Conservation (phyloP, 2,113 vertebrate genomes). For the Camelus bactrianus region DNA sequence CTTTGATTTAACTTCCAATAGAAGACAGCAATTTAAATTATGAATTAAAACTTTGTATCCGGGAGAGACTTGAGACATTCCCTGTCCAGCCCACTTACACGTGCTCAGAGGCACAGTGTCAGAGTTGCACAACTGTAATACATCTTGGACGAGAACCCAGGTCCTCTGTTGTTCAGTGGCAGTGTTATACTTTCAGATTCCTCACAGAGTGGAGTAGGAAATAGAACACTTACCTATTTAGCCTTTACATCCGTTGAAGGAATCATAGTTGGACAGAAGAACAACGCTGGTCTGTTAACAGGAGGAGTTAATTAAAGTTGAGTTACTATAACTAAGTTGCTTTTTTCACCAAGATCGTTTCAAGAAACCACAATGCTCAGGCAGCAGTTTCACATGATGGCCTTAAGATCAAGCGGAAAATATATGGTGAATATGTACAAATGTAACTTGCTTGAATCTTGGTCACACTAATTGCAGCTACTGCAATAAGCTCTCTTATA, state of each 20-base stretch:
- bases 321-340: neutral
- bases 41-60: constrained; percentile 47
- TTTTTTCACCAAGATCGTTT: constrained; percentile 8
- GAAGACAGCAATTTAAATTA: constrained; percentile 2
- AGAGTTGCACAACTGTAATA: neutral
- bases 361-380: neutral
- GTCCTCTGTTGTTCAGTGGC: neutral
- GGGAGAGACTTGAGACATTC: constrained; percentile 33
- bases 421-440: neutral
- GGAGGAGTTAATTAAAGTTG: constrained; percentile 32
- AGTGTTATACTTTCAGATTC: neutral
- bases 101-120: neutral
- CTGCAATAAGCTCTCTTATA: neutral
- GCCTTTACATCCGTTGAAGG: neutral
- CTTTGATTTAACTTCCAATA: neutral
- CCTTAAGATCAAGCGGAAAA: neutral
- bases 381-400: neutral
- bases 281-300: neutral
- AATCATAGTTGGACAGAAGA: neutral
- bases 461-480: neutral
- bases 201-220: neutral
- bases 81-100: neutral
- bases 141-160: neutral
- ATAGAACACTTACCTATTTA: neutral
- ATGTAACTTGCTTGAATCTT: neutral